phyloP scores from a whole-genome alignment of 2,113 vertebrate species.

The Crocuta crocuta region DNA sequence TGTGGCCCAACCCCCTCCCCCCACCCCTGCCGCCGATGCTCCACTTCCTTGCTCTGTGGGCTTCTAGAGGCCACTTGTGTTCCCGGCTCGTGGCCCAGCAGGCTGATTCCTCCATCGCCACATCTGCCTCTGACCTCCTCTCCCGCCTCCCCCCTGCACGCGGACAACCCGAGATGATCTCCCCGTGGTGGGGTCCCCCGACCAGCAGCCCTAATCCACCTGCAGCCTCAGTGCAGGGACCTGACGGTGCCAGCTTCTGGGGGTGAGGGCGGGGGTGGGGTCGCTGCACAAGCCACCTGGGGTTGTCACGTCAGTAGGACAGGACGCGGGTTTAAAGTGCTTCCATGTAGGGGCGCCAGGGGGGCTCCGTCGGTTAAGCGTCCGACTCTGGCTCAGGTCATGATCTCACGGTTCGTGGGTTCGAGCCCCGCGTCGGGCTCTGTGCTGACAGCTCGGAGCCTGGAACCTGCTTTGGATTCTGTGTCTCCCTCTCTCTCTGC shows the following conservation, averaged over 20 bases:
- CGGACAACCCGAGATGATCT: not conserved
- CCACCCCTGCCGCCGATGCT: not conserved
- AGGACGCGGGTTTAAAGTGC: not conserved
- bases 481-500: too few species aligned
- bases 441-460: too few species aligned
- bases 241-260: not conserved
- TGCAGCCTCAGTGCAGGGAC: not conserved
- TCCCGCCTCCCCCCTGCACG: not conserved
- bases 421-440: too few species aligned
- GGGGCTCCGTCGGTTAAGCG: too few species aligned
- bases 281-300: not conserved
- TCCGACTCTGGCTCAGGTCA: too few species aligned
- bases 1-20: not conserved
- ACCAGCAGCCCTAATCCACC: too few species aligned
- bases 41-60: not conserved
- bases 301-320: not conserved
- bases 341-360: not conserved
- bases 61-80: not conserved
- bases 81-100: not conserved
- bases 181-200: not conserved
- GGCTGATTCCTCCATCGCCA: not conserved
- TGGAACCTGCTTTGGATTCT: too few species aligned
- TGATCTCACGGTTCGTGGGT: too few species aligned
- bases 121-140: not conserved
- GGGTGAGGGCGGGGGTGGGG: too few species aligned